These are phyloP conservation scores for Standfussiana lucernea DNA, from an alignment of 2,888 invertebrate species.

Conservation along the genomic window DNA sequence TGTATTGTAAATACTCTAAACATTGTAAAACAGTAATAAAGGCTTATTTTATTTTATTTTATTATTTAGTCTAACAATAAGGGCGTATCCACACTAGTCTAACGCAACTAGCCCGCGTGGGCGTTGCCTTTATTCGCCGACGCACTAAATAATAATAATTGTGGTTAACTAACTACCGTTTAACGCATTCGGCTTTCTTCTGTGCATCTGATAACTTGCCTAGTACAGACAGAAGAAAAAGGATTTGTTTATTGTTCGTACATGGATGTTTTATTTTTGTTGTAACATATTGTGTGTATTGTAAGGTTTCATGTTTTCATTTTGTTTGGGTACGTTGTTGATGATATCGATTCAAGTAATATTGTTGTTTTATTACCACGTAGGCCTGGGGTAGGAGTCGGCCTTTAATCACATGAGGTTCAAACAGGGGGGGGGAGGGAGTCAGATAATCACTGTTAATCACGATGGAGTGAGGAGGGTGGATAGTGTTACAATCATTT, in stretches of 20 bases:
- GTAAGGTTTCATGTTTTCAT: not conserved
- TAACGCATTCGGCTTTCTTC: slow-evolving; percentile 87
- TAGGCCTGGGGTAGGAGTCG: no score
- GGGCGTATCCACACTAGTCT: slow-evolving; percentile 68
- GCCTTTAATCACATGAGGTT: no score
- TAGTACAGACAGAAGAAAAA: slow-evolving; percentile 69
- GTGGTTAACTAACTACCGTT: slow-evolving; percentile 89
- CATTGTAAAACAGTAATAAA: no score
- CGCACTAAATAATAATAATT: slow-evolving; percentile 90
- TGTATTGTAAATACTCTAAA: no score
- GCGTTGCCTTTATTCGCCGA: slow-evolving; percentile 84
- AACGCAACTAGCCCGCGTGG: slow-evolving; percentile 75
- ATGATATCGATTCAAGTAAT: not conserved
- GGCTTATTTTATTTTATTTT: no score
- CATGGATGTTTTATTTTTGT: not conserved
- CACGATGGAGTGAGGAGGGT: no score
- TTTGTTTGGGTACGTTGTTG: slow-evolving; percentile 17
- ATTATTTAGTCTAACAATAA: slow-evolving; percentile 14
- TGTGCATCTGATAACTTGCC: slow-evolving; percentile 85
- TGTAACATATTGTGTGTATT: slow-evolving; percentile 1
- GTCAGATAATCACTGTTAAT: no score
- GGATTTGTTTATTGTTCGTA: slow-evolving; percentile 23
- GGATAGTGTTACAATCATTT: no score
- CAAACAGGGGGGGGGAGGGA: no score
- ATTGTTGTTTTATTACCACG: not conserved